Base-by-base conservation (phyloP, 2,888 invertebrate genomes). In the Automeris io region DNA sequence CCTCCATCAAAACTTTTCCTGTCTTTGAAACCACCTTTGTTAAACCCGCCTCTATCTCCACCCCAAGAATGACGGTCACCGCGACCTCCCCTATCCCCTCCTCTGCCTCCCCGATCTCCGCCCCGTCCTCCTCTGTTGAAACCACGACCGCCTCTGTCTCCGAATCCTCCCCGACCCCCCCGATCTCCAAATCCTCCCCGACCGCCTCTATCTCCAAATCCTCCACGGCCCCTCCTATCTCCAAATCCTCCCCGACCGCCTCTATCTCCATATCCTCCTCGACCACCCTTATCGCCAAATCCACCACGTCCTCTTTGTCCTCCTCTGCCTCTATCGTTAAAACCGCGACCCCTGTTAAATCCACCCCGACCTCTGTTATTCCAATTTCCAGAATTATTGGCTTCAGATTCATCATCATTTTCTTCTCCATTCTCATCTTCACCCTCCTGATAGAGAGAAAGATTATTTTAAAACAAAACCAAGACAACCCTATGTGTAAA, bases 1-100 rank as follows among this genome's bases (percentile, higher is more conserved):
- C 87, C 74, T 41, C 82, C 78, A 18, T 85, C 90, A 54, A 91
- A 92, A 63, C 91, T 90, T 61, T 90, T 89, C 60, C 91, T 89
- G 59, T 90, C 89, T 61, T 90, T 90, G 56, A 87, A 88, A 29
- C 87, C 82, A n/a, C 87, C 82, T 47, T 81, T 78, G 44, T 80
- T 77, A 45, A 81, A 80, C 16, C 79, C 82, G 13, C 79, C 81
- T 36, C 80, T 61, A 46, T 77, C 76, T 1, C 85, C 80, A 16
- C 85, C 83, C 76, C 86, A 74, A 19, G 80, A 80, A 45, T 83
- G 76, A 19, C 87, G 70, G 46, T 85, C 81, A 1, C 80, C 78
- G 5, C 74, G 54, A 3, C 67, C 59, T 2, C 71, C 53, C 40
- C 78, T 47, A 54, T 75, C 62, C 32, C 54, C 65, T 42, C 58